Conservation (phyloP, 2,113 vertebrate species). For the Grus americana region DNA sequence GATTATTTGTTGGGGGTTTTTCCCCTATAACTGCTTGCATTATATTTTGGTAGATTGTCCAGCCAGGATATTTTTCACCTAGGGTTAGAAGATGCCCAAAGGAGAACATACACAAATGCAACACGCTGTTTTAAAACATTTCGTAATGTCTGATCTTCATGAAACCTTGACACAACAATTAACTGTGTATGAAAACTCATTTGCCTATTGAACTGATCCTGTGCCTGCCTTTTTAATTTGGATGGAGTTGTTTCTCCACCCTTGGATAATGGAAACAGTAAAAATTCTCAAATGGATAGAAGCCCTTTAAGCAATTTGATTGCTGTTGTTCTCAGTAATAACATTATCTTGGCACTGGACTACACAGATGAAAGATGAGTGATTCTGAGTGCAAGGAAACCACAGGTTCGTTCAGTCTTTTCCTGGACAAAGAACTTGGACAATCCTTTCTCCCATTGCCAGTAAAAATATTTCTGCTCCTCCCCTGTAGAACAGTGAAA, state of each 20-base stretch:
- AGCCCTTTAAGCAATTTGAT: not conserved
- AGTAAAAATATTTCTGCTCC: not conserved
- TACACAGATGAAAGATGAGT: not conserved
- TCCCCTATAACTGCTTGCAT: not conserved
- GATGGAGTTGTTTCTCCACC: not conserved
- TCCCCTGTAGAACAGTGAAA: not conserved
- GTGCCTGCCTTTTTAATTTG: not conserved
- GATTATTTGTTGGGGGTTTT: not conserved
- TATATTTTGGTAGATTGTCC: not conserved
- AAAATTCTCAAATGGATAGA: constrained; percentile 11
- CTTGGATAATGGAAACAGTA: constrained; percentile 2
- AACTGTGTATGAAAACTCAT: not conserved
- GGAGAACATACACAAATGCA: not conserved
- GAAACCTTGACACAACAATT: not conserved
- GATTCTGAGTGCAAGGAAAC: not conserved
- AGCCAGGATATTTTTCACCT: not conserved
- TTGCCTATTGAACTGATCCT: not conserved
- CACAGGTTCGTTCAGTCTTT: not conserved
- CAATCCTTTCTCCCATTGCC: not conserved
- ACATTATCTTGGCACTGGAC: constrained; percentile 22
- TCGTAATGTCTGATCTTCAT: not conserved
- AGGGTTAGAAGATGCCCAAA: not conserved
- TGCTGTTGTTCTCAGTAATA: constrained; percentile 15
- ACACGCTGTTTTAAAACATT: not conserved
- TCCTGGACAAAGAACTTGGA: not conserved